Conservation (phyloP, 2,113 vertebrate genomes). For the Anoplopoma fimbria region DNA sequence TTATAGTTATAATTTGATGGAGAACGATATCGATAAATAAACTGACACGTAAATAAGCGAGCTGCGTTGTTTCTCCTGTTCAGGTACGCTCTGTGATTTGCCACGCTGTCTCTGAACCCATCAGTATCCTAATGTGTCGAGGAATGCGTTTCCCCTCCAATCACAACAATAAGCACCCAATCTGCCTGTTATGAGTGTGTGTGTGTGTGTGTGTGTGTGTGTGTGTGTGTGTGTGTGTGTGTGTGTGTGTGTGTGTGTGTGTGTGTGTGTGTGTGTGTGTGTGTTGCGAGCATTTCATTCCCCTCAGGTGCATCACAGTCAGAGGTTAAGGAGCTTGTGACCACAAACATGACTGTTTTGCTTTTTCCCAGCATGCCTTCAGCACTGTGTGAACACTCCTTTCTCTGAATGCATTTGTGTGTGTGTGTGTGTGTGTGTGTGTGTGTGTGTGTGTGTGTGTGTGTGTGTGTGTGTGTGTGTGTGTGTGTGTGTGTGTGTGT, state of each 20-base stretch:
- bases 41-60: neutral
- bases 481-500: neutral
- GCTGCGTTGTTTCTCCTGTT: neutral
- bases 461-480: neutral
- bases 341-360: neutral
- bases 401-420: neutral
- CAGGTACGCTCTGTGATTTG: conserved; percentile 16
- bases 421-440: neutral
- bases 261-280: conserved; percentile 1
- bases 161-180: conserved; percentile 29
- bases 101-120: conserved; percentile 22
- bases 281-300: neutral
- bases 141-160: conserved; percentile 35
- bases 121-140: conserved; percentile 34
- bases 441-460: neutral
- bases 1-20: too few species aligned
- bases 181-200: conserved; percentile 14
- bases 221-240: neutral
- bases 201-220: neutral
- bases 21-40: neutral
- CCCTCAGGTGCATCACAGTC: conserved; percentile 1
- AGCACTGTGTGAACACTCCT: neutral
- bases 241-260: neutral
- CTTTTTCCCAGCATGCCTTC: conserved; percentile 20
- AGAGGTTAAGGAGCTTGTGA: neutral